phyloP scores from a whole-genome alignment of 2,797 vertebrate species.

The Pelodytes ibericus region DNA sequence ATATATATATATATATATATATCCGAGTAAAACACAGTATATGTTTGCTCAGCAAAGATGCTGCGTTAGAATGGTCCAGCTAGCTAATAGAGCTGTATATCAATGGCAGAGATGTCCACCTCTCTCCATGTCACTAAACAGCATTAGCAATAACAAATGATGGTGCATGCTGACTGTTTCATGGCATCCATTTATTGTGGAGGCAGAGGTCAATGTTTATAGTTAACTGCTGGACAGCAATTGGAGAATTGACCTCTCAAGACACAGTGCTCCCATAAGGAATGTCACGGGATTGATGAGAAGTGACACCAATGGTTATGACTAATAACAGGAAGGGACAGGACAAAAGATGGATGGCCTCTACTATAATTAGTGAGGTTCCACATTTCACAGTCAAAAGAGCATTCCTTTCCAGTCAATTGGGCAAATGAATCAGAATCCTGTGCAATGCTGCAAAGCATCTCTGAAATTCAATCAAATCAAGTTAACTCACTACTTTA shows the following conservation, averaged over 20 bases:
- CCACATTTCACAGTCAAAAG: conserved; percentile 51
- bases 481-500: conserved; percentile 30
- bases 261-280: conserved; percentile 25
- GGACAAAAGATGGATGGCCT: conserved; percentile 53
- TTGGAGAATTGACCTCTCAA: conserved; percentile 49
- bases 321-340: conserved; percentile 53
- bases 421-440: conserved; percentile 52
- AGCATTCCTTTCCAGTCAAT: conserved; percentile 52
- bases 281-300: conserved; percentile 49
- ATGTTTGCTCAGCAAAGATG: conserved; percentile 19
- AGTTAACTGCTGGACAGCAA: conserved; percentile 43
- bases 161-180: conserved; percentile 24
- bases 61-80: conserved; percentile 28
- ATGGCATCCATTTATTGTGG: conserved; percentile 41
- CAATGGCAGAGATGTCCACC: conserved; percentile 42
- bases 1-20: too few relatives aligned
- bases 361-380: conserved; percentile 46
- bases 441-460: conserved; percentile 40
- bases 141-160: conserved; percentile 51
- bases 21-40: background rate
- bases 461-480: conserved; percentile 50
- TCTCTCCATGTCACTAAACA: conserved; percentile 27
- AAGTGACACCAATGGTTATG: conserved; percentile 51
- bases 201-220: conserved; percentile 53
- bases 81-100: conserved; percentile 51